Conservation (phyloP, 92 coral and sea anemone genomes). For the Parazoanthus swiftii region DNA sequence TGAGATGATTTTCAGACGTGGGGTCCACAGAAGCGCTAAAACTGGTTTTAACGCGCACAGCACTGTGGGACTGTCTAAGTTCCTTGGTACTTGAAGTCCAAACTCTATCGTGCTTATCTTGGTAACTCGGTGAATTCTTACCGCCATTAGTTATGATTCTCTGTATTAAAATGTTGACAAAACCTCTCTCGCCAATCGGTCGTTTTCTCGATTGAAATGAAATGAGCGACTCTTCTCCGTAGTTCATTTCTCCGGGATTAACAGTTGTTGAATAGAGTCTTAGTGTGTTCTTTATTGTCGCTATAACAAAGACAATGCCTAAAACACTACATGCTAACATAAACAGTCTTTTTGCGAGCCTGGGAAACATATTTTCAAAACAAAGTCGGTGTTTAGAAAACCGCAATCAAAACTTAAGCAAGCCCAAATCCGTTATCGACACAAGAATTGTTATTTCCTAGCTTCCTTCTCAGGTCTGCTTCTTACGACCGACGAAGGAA, state of each 20-base stretch:
- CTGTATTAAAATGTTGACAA: background rate
- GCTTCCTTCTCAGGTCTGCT: background rate
- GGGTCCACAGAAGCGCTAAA: background rate
- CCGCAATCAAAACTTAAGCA: background rate
- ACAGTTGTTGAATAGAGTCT: background rate
- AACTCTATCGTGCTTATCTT: too few relatives aligned
- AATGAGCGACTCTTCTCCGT: background rate
- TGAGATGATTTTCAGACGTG: background rate
- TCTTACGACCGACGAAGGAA: background rate
- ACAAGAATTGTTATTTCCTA: background rate
- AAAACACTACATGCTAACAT: background rate
- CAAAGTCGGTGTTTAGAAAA: background rate
- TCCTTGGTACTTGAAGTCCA: background rate
- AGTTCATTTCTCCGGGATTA: background rate
- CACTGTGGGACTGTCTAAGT: background rate
- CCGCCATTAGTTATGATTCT: background rate
- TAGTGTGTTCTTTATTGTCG: background rate
- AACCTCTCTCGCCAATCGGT: background rate
- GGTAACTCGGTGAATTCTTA: background rate
- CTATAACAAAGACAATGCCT: background rate
- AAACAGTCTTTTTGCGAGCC: background rate
- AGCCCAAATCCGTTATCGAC: background rate
- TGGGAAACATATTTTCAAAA: conserved; percentile 16
- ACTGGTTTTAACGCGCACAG: background rate
- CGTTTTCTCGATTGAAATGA: background rate